phyloP scores from a whole-genome alignment of 2,888 invertebrate species.

The Gasteruption jaculator region DNA sequence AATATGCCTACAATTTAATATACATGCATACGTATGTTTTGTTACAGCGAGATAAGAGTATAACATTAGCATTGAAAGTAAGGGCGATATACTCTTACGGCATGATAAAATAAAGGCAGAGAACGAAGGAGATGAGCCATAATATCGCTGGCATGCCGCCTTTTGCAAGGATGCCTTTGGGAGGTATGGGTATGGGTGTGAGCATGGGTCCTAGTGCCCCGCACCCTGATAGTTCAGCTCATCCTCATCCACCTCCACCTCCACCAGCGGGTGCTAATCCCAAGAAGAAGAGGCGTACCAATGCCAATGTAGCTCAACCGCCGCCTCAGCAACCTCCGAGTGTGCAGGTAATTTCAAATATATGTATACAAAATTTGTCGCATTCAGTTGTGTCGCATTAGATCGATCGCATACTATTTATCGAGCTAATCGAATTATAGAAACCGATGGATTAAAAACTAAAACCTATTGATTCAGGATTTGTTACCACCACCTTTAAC shows the following conservation, averaged over 20 bases:
- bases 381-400: neutral
- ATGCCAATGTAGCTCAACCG: conserved; percentile 67
- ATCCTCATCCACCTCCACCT: conserved; percentile 62
- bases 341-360: conserved; percentile 49
- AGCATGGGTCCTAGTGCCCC: conserved; percentile 56
- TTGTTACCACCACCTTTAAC: conserved; percentile 79
- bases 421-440: neutral
- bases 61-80: conserved; percentile 30
- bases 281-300: conserved; percentile 81
- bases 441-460: no score
- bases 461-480: conserved; percentile 56
- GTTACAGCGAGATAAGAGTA: conserved; percentile 26
- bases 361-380: conserved; percentile 4
- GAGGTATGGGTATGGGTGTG: conserved; percentile 59
- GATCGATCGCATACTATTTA: neutral
- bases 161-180: conserved; percentile 69
- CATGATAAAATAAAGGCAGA: conserved; percentile 47
- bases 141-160: conserved; percentile 78
- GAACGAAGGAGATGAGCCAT: conserved; percentile 65
- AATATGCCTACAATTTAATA: neutral
- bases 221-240: conserved; percentile 71
- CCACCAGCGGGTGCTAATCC: conserved; percentile 78
- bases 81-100: conserved; percentile 40
- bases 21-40: conserved; percentile 5
- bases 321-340: conserved; percentile 66